Base-by-base conservation (phyloP, 2,888 invertebrate species). In the Harpalus rufipes region DNA sequence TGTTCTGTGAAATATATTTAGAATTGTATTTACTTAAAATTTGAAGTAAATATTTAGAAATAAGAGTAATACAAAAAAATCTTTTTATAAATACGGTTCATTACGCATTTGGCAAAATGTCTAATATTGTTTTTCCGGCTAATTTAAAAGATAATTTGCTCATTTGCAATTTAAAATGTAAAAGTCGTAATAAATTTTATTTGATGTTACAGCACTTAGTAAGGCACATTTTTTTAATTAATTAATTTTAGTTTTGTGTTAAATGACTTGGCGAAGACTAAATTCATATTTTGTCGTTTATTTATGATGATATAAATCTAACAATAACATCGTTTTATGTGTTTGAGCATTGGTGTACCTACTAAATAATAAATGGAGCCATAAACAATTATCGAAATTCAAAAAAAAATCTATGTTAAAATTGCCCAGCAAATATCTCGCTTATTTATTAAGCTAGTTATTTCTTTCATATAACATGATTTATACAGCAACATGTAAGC, bases 1-100 rank as follows among this genome's bases (percentile, higher is more conserved):
- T 59, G 18, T 59, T 59, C 7, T 5, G n/a, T 12, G 44, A 51
- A 51, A 51, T 51, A 51, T 51, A 51, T 51, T 10, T 51, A 51
- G 44, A 51, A 51, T 12, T 51, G 44, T 51, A 51, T 51, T 51
- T 51, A 51, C 44, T 51, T 51, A 51, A 51, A 51, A 51, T 51
- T 8, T 51, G 44, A 51, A 51, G 44, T 51, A 51, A 51, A 51
- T 51, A 51, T 51, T 51, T 51, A 51, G 44, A 51, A 12, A 51
- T 51, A 32, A 2, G 32, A 32, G 32, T 4, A 51, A 51, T 51
- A 8, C 10, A 51, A 51, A 51, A 44, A 51, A 51, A 51, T 51
- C 10, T 51, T 12, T 51, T 12, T 12, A 51, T 51, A 51, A 8
- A 12, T 51, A 51, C 44, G 0, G 44, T 51, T 51, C 32, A 12